phyloP scores from a whole-genome alignment of 2,888 invertebrate genomes.

The Penaeus monodon region DNA sequence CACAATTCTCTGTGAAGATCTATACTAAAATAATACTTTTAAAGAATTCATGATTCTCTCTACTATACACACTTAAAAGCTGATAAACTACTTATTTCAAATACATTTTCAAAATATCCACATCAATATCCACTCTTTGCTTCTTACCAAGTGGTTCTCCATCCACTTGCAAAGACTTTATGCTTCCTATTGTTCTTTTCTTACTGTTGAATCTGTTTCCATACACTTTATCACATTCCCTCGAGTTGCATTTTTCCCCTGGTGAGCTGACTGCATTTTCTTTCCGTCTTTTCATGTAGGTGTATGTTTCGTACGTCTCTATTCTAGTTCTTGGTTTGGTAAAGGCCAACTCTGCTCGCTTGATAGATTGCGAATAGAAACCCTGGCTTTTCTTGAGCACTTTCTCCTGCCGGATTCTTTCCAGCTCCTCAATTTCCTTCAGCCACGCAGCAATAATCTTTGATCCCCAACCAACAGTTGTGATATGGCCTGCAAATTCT shows the following conservation, averaged over 20 bases:
- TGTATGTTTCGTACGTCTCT: slow-evolving; percentile 22
- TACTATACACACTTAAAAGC: no score
- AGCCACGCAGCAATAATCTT: slow-evolving; percentile 36
- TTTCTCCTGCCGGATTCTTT: slow-evolving; percentile 26
- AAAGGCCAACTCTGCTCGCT: not conserved
- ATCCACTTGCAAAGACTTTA: no score
- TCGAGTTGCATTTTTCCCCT: not conserved
- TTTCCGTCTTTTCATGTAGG: not conserved
- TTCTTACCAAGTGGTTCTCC: no score
- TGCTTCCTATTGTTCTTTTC: no score
- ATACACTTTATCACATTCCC: not conserved
- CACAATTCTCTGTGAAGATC: no score
- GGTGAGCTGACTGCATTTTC: not conserved
- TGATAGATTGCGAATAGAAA: slow-evolving; percentile 11
- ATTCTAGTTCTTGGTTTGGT: not conserved
- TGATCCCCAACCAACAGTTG: slow-evolving; percentile 41
- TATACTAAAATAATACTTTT: no score
- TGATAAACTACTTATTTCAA: no score
- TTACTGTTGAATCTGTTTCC: no score
- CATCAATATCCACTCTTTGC: no score
- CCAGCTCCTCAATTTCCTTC: slow-evolving; percentile 23
- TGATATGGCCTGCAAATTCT: slow-evolving; percentile 13
- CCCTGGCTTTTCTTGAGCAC: not conserved
- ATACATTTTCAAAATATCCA: no score
- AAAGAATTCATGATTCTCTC: no score